Conservation (phyloP, 2,888 invertebrate species). For the Callinectes sapidus region DNA sequence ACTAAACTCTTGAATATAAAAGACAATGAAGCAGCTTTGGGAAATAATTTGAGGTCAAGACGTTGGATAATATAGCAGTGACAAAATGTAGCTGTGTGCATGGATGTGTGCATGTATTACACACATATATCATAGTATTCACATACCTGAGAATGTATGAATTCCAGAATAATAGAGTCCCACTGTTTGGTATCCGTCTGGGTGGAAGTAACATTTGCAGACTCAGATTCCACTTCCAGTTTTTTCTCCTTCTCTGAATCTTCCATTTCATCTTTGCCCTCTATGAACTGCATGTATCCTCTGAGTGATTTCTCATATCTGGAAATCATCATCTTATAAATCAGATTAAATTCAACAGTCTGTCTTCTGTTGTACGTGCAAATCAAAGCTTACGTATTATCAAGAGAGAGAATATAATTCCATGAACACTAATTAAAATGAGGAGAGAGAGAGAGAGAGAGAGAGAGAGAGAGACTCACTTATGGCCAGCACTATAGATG, state of each 20-base stretch:
- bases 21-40: too few relatives aligned
- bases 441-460: neutral
- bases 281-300: constrained; percentile 61
- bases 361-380: neutral
- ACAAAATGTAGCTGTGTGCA: neutral
- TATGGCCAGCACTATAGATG: constrained; percentile 63
- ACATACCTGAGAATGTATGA: constrained; percentile 63
- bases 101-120: neutral
- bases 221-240: constrained; percentile 34
- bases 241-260: constrained; percentile 52
- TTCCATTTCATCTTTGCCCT: constrained; percentile 63
- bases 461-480: constrained; percentile 35
- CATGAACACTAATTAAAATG: neutral
- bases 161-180: constrained; percentile 65
- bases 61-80: too few relatives aligned
- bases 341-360: neutral
- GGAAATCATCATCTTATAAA: neutral
- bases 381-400: too few relatives aligned
- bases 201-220: neutral
- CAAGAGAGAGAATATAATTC: neutral
- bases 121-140: neutral
- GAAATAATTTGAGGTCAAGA: too few relatives aligned
- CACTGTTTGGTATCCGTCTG: constrained; percentile 50
- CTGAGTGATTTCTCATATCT: constrained; percentile 63
- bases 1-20: too few relatives aligned